Evolutionary conservation across 1,140 invertebrate species (phyloP).

Genomic region (Tyrophagus putrescentiae): DNA sequence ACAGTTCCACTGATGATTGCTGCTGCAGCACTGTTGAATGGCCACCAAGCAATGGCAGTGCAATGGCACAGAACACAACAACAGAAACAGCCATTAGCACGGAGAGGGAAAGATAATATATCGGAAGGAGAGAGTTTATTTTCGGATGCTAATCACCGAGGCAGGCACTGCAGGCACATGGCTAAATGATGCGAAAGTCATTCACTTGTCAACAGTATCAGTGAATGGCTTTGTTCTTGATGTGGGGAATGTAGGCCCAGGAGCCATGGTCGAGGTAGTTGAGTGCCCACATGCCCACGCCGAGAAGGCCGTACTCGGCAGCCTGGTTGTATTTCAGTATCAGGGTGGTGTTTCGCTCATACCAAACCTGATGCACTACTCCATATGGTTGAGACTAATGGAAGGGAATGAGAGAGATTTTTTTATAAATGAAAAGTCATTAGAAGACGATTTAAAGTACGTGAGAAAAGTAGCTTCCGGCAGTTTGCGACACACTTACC

Average conservation of each 20-base stretch:
- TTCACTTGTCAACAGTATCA: too few relatives aligned
- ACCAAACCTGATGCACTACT: constrained; percentile 31
- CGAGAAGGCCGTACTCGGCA: constrained; percentile 28
- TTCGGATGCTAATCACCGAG: too few relatives aligned
- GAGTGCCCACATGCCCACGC: constrained; percentile 37
- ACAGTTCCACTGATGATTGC: too few relatives aligned
- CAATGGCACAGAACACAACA: too few relatives aligned
- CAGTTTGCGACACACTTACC: not conserved
- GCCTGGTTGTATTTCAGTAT: constrained; percentile 28
- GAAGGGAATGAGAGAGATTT: constrained; percentile 3
- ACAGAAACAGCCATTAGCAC: too few relatives aligned
- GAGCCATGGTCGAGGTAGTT: constrained; percentile 31
- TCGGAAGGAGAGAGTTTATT: too few relatives aligned
- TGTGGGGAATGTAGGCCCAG: not conserved
- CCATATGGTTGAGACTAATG: constrained; percentile 9
- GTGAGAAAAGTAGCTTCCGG: not conserved
- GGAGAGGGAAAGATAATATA: too few relatives aligned
- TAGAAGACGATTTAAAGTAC: not conserved
- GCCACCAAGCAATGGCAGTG: too few relatives aligned
- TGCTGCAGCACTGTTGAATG: too few relatives aligned
- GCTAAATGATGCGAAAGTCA: too few relatives aligned
- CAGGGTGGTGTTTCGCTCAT: constrained; percentile 25
- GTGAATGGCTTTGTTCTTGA: too few relatives aligned
- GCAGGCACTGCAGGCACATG: too few relatives aligned
- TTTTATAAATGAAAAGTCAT: constrained; percentile 5